phyloP scores from a whole-genome alignment of 37 sponge, comb jelly and placozoan species.

The Lycopodina hypogea region DNA sequence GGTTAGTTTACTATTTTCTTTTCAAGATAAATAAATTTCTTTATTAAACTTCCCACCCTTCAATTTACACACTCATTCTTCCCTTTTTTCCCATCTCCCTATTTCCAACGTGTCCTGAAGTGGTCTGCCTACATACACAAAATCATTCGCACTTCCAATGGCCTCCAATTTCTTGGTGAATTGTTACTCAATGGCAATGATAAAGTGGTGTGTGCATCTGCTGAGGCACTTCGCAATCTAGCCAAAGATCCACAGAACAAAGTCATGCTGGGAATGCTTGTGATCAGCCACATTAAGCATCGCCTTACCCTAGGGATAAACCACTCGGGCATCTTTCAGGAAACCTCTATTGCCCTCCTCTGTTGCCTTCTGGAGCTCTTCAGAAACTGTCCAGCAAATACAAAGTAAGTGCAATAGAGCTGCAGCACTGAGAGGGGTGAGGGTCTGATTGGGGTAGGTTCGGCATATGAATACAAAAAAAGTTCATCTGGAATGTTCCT shows the following conservation, averaged over 20 bases:
- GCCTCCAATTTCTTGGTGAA: slow-evolving; percentile 76
- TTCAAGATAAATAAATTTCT: no score
- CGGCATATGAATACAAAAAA: neutral
- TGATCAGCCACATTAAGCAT: slow-evolving; percentile 58
- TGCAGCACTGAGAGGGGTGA: no score
- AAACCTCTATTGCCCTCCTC: no score
- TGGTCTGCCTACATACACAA: slow-evolving; percentile 79
- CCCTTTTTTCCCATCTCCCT: neutral
- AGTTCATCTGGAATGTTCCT: no score
- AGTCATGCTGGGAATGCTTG: slow-evolving; percentile 49
- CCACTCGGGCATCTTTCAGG: slow-evolving; percentile 69
- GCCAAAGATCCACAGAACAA: slow-evolving; percentile 81
- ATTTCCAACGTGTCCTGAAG: slow-evolving; percentile 12
- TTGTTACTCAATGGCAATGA: slow-evolving; percentile 74
- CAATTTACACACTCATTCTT: no score
- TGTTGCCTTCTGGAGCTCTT: slow-evolving; percentile 69
- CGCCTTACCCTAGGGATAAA: slow-evolving; percentile 70
- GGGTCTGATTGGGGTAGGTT: neutral
- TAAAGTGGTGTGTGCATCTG: slow-evolving; percentile 75
- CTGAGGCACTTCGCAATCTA: slow-evolving; percentile 80
- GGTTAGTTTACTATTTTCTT: no score
- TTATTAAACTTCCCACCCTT: no score
- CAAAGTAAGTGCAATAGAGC: slow-evolving; percentile 45
- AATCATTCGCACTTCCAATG: slow-evolving; percentile 70
- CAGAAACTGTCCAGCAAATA: slow-evolving; percentile 57